Evolutionary conservation across 1,140 invertebrate genomes (phyloP).

Genomic region (Trissolcus basalis): DNA sequence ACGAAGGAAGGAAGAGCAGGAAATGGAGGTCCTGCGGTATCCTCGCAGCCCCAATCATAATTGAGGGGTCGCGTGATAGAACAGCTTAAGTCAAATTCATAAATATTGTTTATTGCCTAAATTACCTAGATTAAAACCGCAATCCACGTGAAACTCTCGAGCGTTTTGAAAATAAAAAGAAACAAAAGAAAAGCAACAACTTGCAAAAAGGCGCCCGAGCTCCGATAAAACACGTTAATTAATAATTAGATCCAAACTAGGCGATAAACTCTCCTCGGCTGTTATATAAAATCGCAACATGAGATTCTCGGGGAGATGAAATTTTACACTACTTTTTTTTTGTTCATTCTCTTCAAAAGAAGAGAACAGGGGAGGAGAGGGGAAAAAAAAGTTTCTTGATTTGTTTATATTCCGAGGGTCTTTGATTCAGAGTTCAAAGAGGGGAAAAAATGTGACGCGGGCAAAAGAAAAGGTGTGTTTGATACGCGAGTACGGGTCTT

Average conservation of each 20-base stretch:
- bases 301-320: too few species aligned
- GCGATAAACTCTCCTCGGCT: neutral
- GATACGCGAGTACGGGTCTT: neutral
- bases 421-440: too few species aligned
- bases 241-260: conserved; percentile 16
- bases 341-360: too few species aligned
- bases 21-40: conserved; percentile 57
- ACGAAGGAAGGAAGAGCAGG: conserved; percentile 46
- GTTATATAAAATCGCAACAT: too few species aligned
- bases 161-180: conserved; percentile 22
- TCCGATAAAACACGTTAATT: conserved; percentile 17
- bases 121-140: conserved; percentile 55
- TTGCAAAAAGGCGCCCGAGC: conserved; percentile 3
- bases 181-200: neutral
- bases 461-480: neutral
- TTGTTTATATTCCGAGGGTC: too few species aligned
- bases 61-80: conserved; percentile 57
- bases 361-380: too few species aligned
- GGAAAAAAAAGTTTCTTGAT: too few species aligned
- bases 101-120: conserved; percentile 57
- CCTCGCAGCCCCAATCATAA: conserved; percentile 53
- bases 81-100: conserved; percentile 58
- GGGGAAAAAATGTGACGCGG: too few species aligned
- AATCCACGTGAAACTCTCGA: conserved; percentile 37
- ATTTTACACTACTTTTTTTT: too few species aligned